These are phyloP conservation scores for Ornithorhynchus anatinus DNA, from an alignment of 2,113 vertebrate genomes.

Conservation along the genomic window DNA sequence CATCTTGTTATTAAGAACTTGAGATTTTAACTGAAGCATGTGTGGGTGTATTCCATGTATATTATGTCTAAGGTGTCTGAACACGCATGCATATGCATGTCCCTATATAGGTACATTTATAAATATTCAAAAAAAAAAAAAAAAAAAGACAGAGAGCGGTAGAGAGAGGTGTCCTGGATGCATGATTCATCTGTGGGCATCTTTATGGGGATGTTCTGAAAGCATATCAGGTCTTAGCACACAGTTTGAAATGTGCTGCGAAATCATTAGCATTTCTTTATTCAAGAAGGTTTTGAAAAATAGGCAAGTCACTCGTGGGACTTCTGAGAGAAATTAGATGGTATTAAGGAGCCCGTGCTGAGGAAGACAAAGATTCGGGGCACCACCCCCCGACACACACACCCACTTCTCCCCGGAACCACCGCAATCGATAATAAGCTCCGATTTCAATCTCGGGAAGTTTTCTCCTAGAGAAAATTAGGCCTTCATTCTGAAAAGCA, in stretches of 20 bases:
- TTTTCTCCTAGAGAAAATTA: neutral
- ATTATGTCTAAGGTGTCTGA: too few species aligned
- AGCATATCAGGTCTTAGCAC: neutral
- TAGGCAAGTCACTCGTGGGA: neutral
- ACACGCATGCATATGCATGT: too few species aligned
- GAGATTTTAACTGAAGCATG: too few species aligned
- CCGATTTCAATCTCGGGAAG: neutral
- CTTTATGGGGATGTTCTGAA: neutral
- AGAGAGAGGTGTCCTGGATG: neutral
- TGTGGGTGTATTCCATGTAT: too few species aligned
- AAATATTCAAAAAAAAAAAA: neutral
- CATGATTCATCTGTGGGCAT: neutral
- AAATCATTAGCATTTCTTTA: neutral
- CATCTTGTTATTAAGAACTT: too few species aligned
- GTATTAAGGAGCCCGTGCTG: neutral
- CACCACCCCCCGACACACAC: too few species aligned
- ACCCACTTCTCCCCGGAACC: neutral
- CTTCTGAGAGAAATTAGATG: neutral
- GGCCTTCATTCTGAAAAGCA: neutral
- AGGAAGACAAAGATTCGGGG: neutral
- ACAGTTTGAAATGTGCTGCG: neutral
- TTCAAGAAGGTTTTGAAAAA: neutral
- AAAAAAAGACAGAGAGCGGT: neutral
- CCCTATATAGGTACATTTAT: too few species aligned
- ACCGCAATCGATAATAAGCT: neutral